These are phyloP conservation scores for Glomeris marginata DNA, from an alignment of 2,888 invertebrate genomes.

Conservation along the genomic window DNA sequence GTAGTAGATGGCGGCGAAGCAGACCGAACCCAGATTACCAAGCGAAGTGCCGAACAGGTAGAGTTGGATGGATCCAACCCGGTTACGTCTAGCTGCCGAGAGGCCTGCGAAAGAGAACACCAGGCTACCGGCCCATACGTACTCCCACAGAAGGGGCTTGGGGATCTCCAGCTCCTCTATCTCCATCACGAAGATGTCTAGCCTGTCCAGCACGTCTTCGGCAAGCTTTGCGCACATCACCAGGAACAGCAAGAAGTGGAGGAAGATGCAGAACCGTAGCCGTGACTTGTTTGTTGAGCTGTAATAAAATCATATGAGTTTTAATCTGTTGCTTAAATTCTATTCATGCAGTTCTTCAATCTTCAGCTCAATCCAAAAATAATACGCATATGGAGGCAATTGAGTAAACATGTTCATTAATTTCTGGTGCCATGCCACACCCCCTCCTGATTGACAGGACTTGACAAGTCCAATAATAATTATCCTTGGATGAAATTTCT, in stretches of 20 bases:
- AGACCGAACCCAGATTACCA: slow-evolving; percentile 64
- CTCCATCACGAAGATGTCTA: slow-evolving; percentile 85
- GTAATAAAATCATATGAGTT: slow-evolving; percentile 38
- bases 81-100: slow-evolving; percentile 71
- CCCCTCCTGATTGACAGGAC: no score
- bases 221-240: slow-evolving; percentile 81
- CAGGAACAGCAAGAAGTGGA: slow-evolving; percentile 78
- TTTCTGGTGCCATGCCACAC: no score
- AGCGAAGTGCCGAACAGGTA: slow-evolving; percentile 64
- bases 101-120: slow-evolving; percentile 69
- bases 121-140: slow-evolving; percentile 75
- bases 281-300: slow-evolving; percentile 93
- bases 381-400: no score
- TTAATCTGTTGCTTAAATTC: slow-evolving; percentile 6
- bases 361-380: no score
- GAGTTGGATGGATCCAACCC: slow-evolving; percentile 52
- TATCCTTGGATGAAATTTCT: no score
- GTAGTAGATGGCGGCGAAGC: slow-evolving; percentile 68
- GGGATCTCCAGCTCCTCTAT: slow-evolving; percentile 88
- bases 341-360: no score
- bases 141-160: slow-evolving; percentile 83
- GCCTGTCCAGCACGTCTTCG: slow-evolving; percentile 76
- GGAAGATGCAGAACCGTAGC: slow-evolving; percentile 83
- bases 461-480: no score
- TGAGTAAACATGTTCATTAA: no score